Evolutionary conservation across 2,888 invertebrate species (phyloP).

Genomic region (Glyphotaelius pellucidus): DNA sequence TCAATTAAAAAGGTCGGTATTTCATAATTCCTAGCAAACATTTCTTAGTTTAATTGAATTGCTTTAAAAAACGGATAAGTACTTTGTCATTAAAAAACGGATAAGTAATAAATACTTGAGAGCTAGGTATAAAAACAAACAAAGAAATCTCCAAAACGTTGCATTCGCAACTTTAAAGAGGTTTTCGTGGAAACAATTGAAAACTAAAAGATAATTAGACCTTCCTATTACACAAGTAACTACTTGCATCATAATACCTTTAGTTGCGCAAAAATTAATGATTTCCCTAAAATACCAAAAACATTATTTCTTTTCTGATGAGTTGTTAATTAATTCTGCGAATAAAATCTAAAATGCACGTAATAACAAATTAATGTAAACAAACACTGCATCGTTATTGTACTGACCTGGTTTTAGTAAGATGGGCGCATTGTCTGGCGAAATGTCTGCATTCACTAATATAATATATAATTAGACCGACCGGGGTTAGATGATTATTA

Average conservation of each 20-base stretch:
- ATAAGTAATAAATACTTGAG: no score
- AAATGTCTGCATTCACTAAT: not conserved
- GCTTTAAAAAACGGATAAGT: no score
- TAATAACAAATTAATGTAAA: constrained; percentile 8
- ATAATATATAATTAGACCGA: not conserved
- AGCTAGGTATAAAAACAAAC: not conserved
- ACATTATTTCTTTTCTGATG: not conserved
- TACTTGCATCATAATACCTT: no score
- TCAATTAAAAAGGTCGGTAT: no score
- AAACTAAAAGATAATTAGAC: no score
- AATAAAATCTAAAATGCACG: not conserved
- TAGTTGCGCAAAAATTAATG: no score
- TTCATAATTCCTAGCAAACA: no score
- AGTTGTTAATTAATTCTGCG: not conserved
- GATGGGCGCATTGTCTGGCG: constrained; percentile 9
- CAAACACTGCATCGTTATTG: not conserved
- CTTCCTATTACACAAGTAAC: no score
- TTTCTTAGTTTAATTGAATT: no score
- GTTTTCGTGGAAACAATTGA: not conserved
- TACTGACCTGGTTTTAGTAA: constrained; percentile 6
- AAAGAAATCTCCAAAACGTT: not conserved
- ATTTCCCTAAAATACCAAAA: no score
- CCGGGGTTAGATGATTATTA: not conserved
- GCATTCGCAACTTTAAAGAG: not conserved
- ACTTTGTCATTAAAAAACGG: no score